phyloP scores from a whole-genome alignment of 2,888 invertebrate genomes.

The Metopia argyrocephala region DNA sequence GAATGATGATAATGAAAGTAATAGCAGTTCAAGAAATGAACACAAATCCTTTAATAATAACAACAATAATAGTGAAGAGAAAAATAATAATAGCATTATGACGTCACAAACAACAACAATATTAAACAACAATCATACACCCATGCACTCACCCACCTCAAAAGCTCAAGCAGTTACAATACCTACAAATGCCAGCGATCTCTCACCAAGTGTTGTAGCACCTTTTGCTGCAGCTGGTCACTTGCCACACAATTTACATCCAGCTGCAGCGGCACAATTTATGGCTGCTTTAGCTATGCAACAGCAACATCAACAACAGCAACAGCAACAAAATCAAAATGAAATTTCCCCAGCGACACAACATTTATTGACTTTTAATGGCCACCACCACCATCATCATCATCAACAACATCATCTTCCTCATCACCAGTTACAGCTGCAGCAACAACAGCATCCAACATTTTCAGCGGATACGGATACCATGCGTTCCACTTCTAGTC shows the following conservation, averaged over 20 bases:
- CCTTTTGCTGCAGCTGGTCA: slow-evolving; percentile 66
- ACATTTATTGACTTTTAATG: slow-evolving; percentile 67
- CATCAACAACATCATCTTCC: slow-evolving; percentile 63
- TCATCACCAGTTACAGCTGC: slow-evolving; percentile 67
- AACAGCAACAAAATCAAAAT: slow-evolving; percentile 43
- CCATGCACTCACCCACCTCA: background rate
- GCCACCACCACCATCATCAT: slow-evolving; percentile 60
- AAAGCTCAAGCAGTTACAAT: slow-evolving; percentile 18
- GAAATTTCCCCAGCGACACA: slow-evolving; percentile 69
- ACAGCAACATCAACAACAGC: slow-evolving; percentile 64
- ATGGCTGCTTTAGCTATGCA: slow-evolving; percentile 76
- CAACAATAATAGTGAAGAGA: slow-evolving; percentile 66
- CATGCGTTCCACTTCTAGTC: slow-evolving; percentile 76
- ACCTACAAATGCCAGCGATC: slow-evolving; percentile 52
- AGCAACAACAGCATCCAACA: slow-evolving; percentile 53
- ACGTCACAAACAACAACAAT: slow-evolving; percentile 65
- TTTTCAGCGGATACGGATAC: slow-evolving; percentile 72
- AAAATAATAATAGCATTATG: slow-evolving; percentile 66
- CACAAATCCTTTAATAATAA: slow-evolving; percentile 70
- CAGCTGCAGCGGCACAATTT: slow-evolving; percentile 71
- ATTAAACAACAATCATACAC: no score
- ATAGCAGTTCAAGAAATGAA: slow-evolving; percentile 55
- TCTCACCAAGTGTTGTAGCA: slow-evolving; percentile 53
- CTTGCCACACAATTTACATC: slow-evolving; percentile 69
- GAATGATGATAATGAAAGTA: slow-evolving; percentile 61